Percentiles rank a stretch among this genome's conserved stretches.
These are phyloP conservation scores for Ceramica pisi DNA, from an alignment of 2,888 invertebrate genomes.

Conservation along the genomic window DNA sequence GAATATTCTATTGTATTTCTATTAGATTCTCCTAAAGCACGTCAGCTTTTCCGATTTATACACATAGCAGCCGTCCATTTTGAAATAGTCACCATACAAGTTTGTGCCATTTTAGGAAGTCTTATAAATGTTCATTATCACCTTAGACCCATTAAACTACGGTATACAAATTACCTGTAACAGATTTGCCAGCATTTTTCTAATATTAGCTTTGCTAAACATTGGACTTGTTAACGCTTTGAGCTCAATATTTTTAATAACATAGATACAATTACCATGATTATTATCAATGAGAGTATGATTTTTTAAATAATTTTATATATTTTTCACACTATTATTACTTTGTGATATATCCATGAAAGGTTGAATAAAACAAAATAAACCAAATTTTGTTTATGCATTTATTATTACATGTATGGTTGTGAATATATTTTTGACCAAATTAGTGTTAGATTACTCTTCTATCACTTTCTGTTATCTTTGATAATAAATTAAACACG, in stretches of 20 bases:
- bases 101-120: slow-evolving; percentile 30
- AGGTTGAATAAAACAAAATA: slow-evolving; percentile 13
- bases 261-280: not conserved
- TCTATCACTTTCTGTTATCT: slow-evolving; percentile 53
- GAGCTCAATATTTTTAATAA: slow-evolving; percentile 30
- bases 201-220: slow-evolving; percentile 57
- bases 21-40: slow-evolving; percentile 54
- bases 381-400: slow-evolving; percentile 33
- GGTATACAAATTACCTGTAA: slow-evolving; percentile 20
- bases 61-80: slow-evolving; percentile 74
- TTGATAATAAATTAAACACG: slow-evolving; percentile 58
- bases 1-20: slow-evolving; percentile 31
- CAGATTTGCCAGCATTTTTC: slow-evolving; percentile 33
- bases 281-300: not conserved
- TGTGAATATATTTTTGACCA: slow-evolving; percentile 55
- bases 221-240: slow-evolving; percentile 47
- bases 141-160: slow-evolving; percentile 17
- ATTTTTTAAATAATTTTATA: slow-evolving; percentile 6
- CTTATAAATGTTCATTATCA: slow-evolving; percentile 14
- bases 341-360: slow-evolving; percentile 8
- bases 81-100: slow-evolving; percentile 59
- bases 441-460: slow-evolving; percentile 54
- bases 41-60: slow-evolving; percentile 62
- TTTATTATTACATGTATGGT: slow-evolving; percentile 61
- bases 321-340: not conserved